phyloP scores from a whole-genome alignment of 1,140 invertebrate genomes.

The Eriocheir sinensis region DNA sequence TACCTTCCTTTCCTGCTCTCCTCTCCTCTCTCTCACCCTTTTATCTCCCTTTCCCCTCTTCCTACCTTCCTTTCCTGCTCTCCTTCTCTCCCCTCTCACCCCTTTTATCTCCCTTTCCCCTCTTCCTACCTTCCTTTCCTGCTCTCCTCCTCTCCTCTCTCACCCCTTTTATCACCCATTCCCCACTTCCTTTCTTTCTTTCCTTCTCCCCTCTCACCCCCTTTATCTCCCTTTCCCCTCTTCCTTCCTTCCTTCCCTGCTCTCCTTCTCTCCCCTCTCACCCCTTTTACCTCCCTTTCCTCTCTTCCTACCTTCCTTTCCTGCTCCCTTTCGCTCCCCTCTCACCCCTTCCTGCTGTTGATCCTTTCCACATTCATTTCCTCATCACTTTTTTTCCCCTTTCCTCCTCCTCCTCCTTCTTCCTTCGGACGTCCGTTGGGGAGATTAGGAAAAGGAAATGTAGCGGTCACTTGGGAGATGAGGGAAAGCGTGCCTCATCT shows the following conservation, averaged over 20 bases:
- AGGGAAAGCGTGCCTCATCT: neutral
- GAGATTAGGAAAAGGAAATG: constrained; percentile 12
- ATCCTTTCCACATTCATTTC: neutral
- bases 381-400: neutral
- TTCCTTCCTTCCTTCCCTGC: neutral
- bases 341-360: no score
- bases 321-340: no score
- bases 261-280: neutral
- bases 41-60: no score
- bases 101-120: no score
- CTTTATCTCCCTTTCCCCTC: neutral
- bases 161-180: no score
- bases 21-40: no score
- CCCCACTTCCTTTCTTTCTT: neutral
- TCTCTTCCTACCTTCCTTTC: neutral
- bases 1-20: no score
- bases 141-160: no score
- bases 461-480: neutral
- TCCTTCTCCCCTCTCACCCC: neutral
- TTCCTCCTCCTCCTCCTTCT: neutral
- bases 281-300: neutral
- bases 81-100: no score
- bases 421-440: neutral
- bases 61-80: no score
- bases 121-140: no score